Evolutionary conservation across 2,113 vertebrate genomes (phyloP).

Genomic region (Gnathonemus longibarbis): DNA sequence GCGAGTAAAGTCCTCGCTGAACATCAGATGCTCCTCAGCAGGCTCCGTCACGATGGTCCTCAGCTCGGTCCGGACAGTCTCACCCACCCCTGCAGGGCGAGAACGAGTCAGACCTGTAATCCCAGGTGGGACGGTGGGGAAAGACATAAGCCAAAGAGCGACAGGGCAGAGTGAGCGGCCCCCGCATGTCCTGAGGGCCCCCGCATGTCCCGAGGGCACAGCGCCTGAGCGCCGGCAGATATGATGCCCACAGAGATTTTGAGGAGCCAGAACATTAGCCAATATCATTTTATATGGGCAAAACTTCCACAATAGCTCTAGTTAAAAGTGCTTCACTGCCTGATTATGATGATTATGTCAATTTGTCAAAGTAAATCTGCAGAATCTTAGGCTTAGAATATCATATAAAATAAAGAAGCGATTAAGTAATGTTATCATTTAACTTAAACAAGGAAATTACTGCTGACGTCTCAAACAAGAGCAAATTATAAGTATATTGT

Average conservation of each 20-base stretch:
- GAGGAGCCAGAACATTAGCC: not conserved
- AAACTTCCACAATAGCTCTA: not conserved
- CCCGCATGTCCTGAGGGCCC: too few species aligned
- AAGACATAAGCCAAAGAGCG: not conserved
- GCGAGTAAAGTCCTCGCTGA: constrained; percentile 54
- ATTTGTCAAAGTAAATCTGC: not conserved
- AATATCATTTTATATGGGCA: not conserved
- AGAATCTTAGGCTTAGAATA: not conserved
- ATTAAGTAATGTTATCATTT: not conserved
- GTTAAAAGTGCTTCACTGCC: not conserved
- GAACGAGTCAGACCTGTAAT: not conserved
- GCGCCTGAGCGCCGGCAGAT: not conserved
- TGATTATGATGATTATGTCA: not conserved
- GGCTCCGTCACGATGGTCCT: constrained; percentile 66
- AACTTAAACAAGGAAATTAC: not conserved
- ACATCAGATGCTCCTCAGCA: constrained; percentile 64
- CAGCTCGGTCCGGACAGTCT: constrained; percentile 61
- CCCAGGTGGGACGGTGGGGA: not conserved
- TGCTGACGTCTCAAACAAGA: not conserved
- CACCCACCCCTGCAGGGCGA: constrained; percentile 58
- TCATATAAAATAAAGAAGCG: not conserved
- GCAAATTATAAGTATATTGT: not conserved
- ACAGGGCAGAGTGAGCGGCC: not conserved
- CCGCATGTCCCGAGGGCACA: too few species aligned
- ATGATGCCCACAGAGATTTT: not conserved